Conservation (phyloP, 2,113 vertebrate genomes). For the Mus spicilegus region DNA sequence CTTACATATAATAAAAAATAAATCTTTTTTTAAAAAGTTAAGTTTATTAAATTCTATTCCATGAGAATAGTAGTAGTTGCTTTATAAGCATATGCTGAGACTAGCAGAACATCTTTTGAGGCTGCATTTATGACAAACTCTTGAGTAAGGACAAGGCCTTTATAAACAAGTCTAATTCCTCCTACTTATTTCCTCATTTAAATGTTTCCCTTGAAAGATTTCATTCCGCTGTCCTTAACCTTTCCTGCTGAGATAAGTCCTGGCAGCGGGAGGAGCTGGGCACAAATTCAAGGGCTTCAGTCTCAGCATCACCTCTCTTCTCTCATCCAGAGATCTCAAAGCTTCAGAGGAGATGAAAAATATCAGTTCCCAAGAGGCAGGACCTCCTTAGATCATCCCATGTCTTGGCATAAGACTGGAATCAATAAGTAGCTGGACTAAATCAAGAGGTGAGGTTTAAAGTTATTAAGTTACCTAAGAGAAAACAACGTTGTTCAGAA, state of each 20-base stretch:
- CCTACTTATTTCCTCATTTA: background rate
- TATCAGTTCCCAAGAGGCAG: slow-evolving; percentile 2
- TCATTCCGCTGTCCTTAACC: background rate
- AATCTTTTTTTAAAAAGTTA: background rate
- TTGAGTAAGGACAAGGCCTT: background rate
- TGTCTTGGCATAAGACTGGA: slow-evolving; percentile 4
- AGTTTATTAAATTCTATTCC: slow-evolving; percentile 34
- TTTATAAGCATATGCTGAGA: background rate
- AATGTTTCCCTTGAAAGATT: background rate
- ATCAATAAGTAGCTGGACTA: slow-evolving; percentile 46
- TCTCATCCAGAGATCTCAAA: slow-evolving; percentile 14
- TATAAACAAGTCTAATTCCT: background rate
- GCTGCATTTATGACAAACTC: background rate
- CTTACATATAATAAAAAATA: too few relatives aligned
- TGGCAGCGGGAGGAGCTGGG: background rate
- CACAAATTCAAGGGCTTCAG: slow-evolving; percentile 9
- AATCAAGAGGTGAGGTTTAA: slow-evolving; percentile 1
- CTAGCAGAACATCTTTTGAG: background rate
- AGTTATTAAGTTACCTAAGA: background rate
- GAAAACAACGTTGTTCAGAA: slow-evolving; percentile 22
- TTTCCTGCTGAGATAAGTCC: slow-evolving; percentile 1
- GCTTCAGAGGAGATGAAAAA: slow-evolving; percentile 18
- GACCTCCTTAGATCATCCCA: background rate
- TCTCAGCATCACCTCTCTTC: background rate
- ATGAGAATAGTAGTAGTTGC: background rate